Conservation (phyloP, 1,140 invertebrate species). For the Drosophila tsacasi region DNA sequence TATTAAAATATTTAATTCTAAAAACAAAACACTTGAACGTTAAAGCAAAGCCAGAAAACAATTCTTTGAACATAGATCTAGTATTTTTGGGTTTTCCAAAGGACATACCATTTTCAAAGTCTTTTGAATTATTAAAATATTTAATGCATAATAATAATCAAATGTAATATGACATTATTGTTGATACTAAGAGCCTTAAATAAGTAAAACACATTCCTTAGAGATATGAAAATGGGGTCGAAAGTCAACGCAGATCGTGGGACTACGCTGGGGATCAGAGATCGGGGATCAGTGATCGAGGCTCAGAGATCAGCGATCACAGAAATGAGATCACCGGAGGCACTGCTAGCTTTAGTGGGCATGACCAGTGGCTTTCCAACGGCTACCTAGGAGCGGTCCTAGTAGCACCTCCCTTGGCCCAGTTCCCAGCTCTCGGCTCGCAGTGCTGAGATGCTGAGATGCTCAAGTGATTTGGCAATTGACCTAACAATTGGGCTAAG, state of each 20-base stretch:
- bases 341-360: constrained; percentile 55
- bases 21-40: too few species aligned
- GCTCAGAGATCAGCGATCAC: not conserved
- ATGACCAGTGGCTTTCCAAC: constrained; percentile 50
- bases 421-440: constrained; percentile 3
- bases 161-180: too few species aligned
- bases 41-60: too few species aligned
- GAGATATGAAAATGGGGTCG: constrained; percentile 1
- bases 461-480: constrained; percentile 73
- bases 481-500: constrained; percentile 75
- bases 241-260: constrained; percentile 32
- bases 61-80: too few species aligned
- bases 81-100: too few species aligned
- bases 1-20: too few species aligned
- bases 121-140: too few species aligned
- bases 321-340: constrained; percentile 32
- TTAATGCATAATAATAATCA: too few species aligned
- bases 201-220: too few species aligned
- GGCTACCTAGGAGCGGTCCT: constrained; percentile 17
- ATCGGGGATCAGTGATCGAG: not conserved
- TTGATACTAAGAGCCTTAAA: too few species aligned
- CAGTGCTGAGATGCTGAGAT: not conserved
- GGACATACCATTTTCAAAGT: too few species aligned
- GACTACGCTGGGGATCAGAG: not conserved
- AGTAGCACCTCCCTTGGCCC: constrained; percentile 6